These are phyloP conservation scores for Heliconius erato DNA, from an alignment of 2,888 invertebrate genomes.

Conservation along the genomic window DNA sequence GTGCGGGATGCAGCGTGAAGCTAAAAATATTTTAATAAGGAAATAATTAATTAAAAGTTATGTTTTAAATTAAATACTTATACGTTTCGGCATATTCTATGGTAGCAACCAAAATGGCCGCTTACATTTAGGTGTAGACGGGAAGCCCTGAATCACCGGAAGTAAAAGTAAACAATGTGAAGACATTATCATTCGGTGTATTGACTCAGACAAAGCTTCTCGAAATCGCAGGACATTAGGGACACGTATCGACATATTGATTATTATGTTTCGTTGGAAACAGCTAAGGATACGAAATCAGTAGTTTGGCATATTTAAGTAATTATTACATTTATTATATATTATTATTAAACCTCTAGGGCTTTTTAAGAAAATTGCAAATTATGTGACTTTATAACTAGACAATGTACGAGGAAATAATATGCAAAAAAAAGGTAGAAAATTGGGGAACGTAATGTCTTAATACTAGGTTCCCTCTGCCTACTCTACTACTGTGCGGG, in stretches of 20 bases:
- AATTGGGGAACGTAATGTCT: no score
- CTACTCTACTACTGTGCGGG: no score
- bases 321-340: neutral
- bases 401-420: no score
- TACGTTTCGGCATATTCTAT: neutral
- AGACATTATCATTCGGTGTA: constrained; percentile 48
- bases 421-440: no score
- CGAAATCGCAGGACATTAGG: constrained; percentile 39
- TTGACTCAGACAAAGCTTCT: constrained; percentile 45
- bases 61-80: neutral
- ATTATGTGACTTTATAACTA: no score
- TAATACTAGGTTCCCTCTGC: no score
- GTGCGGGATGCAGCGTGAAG: no score
- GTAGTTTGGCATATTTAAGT: neutral
- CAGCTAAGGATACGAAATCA: neutral
- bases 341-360: neutral
- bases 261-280: neutral
- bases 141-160: constrained; percentile 55
- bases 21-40: no score
- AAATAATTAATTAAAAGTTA: no score
- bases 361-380: no score
- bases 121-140: constrained; percentile 40
- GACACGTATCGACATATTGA: constrained; percentile 20
- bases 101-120: constrained; percentile 45
- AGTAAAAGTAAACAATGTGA: constrained; percentile 42